Base-by-base conservation (phyloP, 2,888 invertebrate species). In the Ochlodes sylvanus region DNA sequence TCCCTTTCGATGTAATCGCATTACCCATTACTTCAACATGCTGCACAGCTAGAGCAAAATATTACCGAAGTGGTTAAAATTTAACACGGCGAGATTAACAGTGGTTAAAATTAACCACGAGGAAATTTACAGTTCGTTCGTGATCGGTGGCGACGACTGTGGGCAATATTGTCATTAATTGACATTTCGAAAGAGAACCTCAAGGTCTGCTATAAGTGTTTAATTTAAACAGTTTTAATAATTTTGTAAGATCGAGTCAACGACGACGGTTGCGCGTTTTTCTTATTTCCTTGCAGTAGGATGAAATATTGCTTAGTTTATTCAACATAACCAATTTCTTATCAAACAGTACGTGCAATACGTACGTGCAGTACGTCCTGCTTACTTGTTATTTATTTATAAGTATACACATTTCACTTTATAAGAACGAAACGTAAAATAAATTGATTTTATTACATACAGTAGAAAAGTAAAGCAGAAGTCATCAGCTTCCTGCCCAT, bases 181-280 rank as follows among this genome's bases (percentile, higher is more conserved):
- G 52, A 38, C 15, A 60, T 12, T 60, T 47, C 15, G 15, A 44
- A 60, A 60, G 44, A 27, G n/a, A 60, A 60, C 44, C 44, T 47
- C 32, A 38, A 57, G 38, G 10, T 21, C 21, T 27, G 27, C 5
- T 27, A 27, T 27, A 27, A 21, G 12, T 21, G 21, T 14, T 52
- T 14, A 52, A 21, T 14, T 52, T 52, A 21, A 21, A 21, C 52
- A 1, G 52, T 12, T 52, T 21, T 12, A 27, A 21, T 52, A 52
- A 50, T 5, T 44, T 44, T 47, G 3, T 21, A 52, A 19, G 19
- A 50, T 52, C 12, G 4, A 21, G 52, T 19, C 21, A 14, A 52
- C 19, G 19, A 52, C 52, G 10, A 17, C 47, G 7, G 21, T 12
- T 6, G 19, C n/a, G n/a, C n/a, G 19, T 52, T 52, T 21, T 19